Evolutionary conservation across 2,888 invertebrate genomes (phyloP).

Genomic region (Cantharis rustica): DNA sequence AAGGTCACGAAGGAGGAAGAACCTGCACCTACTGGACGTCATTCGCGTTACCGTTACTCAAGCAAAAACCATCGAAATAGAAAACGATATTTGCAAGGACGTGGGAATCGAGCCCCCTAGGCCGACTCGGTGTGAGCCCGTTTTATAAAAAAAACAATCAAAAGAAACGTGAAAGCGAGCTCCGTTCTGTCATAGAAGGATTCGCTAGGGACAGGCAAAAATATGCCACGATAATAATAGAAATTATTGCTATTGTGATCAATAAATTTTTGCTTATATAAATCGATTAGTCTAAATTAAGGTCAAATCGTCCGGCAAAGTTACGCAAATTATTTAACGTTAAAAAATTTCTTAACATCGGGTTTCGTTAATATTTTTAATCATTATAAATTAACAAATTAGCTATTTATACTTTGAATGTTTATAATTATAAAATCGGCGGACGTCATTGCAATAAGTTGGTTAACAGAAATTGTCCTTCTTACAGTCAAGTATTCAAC

Average conservation of each 20-base stretch:
- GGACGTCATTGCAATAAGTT: background rate
- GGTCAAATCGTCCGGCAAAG: background rate
- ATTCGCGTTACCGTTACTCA: background rate
- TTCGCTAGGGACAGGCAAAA: no score
- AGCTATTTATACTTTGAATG: background rate
- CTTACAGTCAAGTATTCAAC: background rate
- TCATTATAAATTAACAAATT: background rate
- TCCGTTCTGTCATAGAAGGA: no score
- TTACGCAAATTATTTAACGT: background rate
- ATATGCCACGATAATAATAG: background rate
- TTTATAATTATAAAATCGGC: constrained; percentile 3
- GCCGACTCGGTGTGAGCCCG: background rate
- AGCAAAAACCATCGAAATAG: background rate
- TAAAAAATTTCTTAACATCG: background rate
- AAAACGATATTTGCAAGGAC: background rate
- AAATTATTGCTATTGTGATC: background rate
- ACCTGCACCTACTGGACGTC: background rate
- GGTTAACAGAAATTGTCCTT: background rate
- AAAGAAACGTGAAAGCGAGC: no score
- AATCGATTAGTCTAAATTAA: background rate
- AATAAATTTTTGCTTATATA: background rate
- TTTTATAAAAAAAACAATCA: background rate
- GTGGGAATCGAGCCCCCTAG: background rate
- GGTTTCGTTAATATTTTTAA: background rate
- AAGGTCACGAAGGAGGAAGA: background rate